These are phyloP conservation scores for Thunnus thynnus DNA, from an alignment of 2,113 vertebrate genomes.

Conservation along the genomic window DNA sequence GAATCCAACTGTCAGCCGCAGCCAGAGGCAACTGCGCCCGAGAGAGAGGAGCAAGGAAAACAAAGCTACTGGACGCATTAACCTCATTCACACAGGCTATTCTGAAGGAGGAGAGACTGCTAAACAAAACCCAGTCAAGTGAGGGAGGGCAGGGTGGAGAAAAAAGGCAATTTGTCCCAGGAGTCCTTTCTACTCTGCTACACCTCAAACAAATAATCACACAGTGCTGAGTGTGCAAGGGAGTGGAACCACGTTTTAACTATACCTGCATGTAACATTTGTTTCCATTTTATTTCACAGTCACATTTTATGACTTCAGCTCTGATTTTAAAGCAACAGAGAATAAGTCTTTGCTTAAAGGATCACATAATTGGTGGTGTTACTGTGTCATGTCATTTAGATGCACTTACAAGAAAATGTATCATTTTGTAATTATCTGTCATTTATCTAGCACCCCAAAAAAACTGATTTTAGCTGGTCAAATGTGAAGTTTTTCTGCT, in stretches of 20 bases:
- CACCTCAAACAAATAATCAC: conserved; percentile 44
- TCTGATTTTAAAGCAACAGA: no score
- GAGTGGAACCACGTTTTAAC: conserved; percentile 26
- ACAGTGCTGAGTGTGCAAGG: neutral
- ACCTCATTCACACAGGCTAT: conserved; percentile 3
- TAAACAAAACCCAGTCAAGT: conserved; percentile 34
- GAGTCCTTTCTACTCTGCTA: conserved; percentile 36
- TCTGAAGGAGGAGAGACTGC: neutral
- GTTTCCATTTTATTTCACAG: conserved; percentile 3
- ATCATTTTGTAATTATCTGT: no score
- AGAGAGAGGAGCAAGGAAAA: conserved; percentile 25
- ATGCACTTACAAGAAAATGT: no score
- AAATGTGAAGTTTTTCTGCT: no score
- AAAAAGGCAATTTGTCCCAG: conserved; percentile 39
- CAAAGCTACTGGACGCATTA: conserved; percentile 33
- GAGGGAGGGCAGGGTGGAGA: neutral
- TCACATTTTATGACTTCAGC: neutral
- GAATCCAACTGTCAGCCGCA: conserved; percentile 58
- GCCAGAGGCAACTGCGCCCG: conserved; percentile 39
- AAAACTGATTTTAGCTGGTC: no score
- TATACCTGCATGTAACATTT: neutral
- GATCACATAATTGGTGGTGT: no score
- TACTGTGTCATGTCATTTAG: no score
- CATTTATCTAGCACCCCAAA: no score
- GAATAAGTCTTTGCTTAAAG: no score